Conservation (phyloP, 1,140 invertebrate genomes). For the Andrena cerasifolii region DNA sequence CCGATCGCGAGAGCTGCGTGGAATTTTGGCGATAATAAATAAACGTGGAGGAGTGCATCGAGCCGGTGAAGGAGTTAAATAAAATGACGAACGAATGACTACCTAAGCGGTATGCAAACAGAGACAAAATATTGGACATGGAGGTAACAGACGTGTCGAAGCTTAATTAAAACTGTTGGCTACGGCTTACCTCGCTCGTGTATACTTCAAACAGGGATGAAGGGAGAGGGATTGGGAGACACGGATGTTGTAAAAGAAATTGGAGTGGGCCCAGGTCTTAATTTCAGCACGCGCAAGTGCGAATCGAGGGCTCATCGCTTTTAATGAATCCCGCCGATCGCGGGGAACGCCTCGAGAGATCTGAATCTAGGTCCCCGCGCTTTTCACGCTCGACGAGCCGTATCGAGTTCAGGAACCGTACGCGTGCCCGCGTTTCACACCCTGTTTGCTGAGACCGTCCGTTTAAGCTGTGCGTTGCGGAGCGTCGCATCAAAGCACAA, state of each 20-base stretch:
- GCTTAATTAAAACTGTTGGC: conserved; percentile 16
- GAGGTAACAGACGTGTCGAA: no score
- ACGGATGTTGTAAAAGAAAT: neutral
- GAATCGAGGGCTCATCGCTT: conserved; percentile 34
- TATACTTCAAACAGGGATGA: neutral
- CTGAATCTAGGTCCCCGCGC: neutral
- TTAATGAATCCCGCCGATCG: conserved; percentile 36
- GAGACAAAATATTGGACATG: no score
- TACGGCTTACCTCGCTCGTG: neutral
- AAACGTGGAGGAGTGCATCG: neutral
- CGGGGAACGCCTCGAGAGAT: conserved; percentile 12
- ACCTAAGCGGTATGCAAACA: no score
- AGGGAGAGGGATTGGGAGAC: neutral
- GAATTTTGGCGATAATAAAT: neutral
- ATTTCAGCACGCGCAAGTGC: conserved; percentile 10
- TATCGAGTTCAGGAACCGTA: conserved; percentile 2
- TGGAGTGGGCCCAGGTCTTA: neutral
- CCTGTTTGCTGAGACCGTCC: neutral
- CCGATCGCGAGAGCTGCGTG: neutral
- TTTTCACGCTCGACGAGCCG: conserved; percentile 27
- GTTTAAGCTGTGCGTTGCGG: neutral
- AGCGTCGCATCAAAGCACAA: neutral
- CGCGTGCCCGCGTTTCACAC: neutral
- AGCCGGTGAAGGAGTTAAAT: neutral
- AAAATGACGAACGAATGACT: neutral